Evolutionary conservation across 1,140 invertebrate genomes (phyloP), one percentile per base, ranked within the genome.

Genomic region (Orius insidiosus): DNA sequence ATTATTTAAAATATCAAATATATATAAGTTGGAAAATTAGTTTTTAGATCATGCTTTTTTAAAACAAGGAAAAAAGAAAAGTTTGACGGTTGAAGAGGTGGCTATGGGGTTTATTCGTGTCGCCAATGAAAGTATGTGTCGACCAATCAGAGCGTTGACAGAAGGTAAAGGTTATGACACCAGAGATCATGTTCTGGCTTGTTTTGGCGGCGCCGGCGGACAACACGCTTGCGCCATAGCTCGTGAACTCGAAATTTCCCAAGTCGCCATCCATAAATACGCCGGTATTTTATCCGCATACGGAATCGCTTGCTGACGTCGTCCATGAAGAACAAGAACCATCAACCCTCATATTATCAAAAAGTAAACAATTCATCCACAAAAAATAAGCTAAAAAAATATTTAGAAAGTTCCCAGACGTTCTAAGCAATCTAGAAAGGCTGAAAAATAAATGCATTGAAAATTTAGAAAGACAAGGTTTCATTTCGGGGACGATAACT

Each of bases 161-260:
- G 78, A 94, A n/a, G 90, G 86, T 0, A 90, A 92, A 62, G 96
- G 96, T 0, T 80, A 90, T 62, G 94, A 99, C 59, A 95, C 93
- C 0, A 77, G 86, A 0, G 69, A 72, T 7, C 95, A 99, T 70
- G 76, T 86, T 18, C 67, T 99, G 50, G 83, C 93, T n/a, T 95
- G 94, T 63, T 99, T 99, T 68, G 96, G 96, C 15, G 96, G 96
- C 15, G 96, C 96, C 15, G 96, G 94, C n/a, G 94, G 88, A 4
- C 95, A 98, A 63, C 95, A 98, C 68, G 93, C 94, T 6, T 98
- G 94, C 66, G 78, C 90, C 5, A 89, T 98, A 52, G 93, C 92
- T n/a, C 68, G 80, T 14, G 74, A 79, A 13, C 69, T 98, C 5
- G 92, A 86, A n/a, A 92, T 97, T 62, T 59, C 67, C 10, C 78